Percentiles rank a stretch among this genome's conserved stretches.
Evolutionary conservation across 2,797 vertebrate species (phyloP).

Genomic region (Clarias laeviceps): DNA sequence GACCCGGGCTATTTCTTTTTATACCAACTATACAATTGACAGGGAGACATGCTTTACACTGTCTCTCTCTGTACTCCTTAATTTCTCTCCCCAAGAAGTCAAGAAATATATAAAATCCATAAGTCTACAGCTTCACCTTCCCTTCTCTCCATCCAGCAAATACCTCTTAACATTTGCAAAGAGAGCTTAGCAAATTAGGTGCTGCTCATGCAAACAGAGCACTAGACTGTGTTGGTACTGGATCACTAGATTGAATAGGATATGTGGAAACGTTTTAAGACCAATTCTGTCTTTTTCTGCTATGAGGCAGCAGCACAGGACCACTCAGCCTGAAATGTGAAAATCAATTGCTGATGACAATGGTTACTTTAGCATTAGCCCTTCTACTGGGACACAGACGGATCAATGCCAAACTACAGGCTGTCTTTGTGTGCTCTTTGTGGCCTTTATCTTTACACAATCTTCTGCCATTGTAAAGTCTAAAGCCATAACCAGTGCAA

Average conservation of each 20-base stretch:
- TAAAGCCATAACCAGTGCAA: neutral
- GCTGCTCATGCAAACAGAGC: neutral
- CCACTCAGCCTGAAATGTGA: conserved; percentile 62
- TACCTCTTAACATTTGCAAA: conserved; percentile 14
- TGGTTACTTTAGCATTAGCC: conserved; percentile 70
- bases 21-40: neutral
- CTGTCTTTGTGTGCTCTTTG: conserved; percentile 54
- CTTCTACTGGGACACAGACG: conserved; percentile 57
- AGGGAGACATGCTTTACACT: neutral
- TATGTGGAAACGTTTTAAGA: conserved; percentile 45
- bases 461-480: neutral
- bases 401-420: conserved; percentile 69
- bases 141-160: neutral
- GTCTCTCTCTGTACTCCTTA: neutral
- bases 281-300: conserved; percentile 54
- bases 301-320: conserved; percentile 59
- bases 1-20: neutral
- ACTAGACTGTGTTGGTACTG: neutral
- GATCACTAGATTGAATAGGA: neutral
- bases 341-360: conserved; percentile 72
- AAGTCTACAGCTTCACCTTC: neutral
- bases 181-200: conserved; percentile 15
- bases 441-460: conserved; percentile 22
- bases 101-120: neutral
- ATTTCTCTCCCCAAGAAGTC: neutral